Evolutionary conservation across 2,888 invertebrate species (phyloP).

Genomic region (Tetheella fluctuosa): DNA sequence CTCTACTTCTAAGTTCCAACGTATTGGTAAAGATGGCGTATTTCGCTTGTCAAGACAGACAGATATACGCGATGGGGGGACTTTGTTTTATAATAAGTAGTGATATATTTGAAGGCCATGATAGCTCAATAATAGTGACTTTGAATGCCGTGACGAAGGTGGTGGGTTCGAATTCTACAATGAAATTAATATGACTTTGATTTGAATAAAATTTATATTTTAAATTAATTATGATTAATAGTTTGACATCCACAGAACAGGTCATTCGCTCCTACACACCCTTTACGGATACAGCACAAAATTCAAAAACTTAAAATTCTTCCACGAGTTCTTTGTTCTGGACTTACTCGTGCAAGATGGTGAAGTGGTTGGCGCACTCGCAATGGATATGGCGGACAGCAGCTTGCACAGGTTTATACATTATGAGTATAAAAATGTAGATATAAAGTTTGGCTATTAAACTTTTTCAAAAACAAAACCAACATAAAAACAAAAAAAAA

Average conservation of each 20-base stretch:
- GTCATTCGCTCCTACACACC: slow-evolving; percentile 98
- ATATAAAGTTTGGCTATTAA: too few relatives aligned
- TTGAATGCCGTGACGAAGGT: too few relatives aligned
- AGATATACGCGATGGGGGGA: too few relatives aligned
- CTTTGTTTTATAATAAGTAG: too few relatives aligned
- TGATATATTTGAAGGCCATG: too few relatives aligned
- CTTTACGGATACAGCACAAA: slow-evolving; percentile 97
- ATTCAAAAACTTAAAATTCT: slow-evolving; percentile 96
- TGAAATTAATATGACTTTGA: neutral
- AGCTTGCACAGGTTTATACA: slow-evolving; percentile 92
- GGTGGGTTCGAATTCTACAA: too few relatives aligned
- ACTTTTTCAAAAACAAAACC: too few relatives aligned
- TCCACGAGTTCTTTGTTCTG: slow-evolving; percentile 97
- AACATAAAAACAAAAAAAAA: too few relatives aligned
- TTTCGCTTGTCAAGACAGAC: too few relatives aligned
- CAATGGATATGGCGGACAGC: slow-evolving; percentile 96
- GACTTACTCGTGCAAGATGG: slow-evolving; percentile 96
- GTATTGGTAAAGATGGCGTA: neutral
- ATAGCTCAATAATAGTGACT: too few relatives aligned
- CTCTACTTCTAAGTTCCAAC: too few relatives aligned
- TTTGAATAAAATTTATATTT: too few relatives aligned
- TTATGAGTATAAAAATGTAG: neutral
- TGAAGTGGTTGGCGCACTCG: slow-evolving; percentile 94
- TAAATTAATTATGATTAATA: neutral
- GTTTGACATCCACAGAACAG: slow-evolving; percentile 87